Evolutionary conservation across 2,113 vertebrate species (phyloP), one percentile per base, ranked within the genome.

Genomic region (Siniperca chuatsi): DNA sequence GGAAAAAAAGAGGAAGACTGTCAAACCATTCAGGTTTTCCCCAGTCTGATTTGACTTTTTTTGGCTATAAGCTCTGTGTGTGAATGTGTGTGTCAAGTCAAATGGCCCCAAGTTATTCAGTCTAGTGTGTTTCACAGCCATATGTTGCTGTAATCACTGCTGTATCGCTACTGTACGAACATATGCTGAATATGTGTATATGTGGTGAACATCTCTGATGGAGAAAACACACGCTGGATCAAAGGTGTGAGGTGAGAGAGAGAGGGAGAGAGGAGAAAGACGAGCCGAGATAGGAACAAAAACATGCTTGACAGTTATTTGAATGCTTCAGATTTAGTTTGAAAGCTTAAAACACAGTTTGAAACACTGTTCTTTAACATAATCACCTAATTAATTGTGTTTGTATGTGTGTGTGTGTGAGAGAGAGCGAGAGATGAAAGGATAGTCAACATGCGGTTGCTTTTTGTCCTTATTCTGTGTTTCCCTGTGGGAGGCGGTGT

Each of bases 121-220:
- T 82, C 60, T 23, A 6, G 29, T 57, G 76, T 67, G 79, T 86
- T 68, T 44, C 52, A 62, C 69, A 54, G 50, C 79, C 90, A 89
- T 85, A 81, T 92, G 90, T 77, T 90, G 64, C 82, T 82, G 84
- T 78, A 78, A 92, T 88, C 86, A 89, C 68, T 18, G 77, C 75
- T 44, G 20, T n/a, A 66, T 61, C 18, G 72, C 83, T 85, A 81
- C 85, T 82, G 80, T 82, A 78, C 76, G 82, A 75, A 82, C 80
- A 83, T 20, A 23, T 15, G 52, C 72, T 73, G 54, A 37, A 40
- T 62, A 16, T 68, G 72, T 81, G 60, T 64, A 12, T 61, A 57
- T 73, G 72, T 8, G 37, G 61, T 60, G 66, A 74, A 61, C 57
- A 35, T 68, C 73, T 66, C 68, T 68, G 75, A 92, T 87, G 61